phyloP scores from a whole-genome alignment of 2,797 vertebrate species.

The Dipus sagitta region DNA sequence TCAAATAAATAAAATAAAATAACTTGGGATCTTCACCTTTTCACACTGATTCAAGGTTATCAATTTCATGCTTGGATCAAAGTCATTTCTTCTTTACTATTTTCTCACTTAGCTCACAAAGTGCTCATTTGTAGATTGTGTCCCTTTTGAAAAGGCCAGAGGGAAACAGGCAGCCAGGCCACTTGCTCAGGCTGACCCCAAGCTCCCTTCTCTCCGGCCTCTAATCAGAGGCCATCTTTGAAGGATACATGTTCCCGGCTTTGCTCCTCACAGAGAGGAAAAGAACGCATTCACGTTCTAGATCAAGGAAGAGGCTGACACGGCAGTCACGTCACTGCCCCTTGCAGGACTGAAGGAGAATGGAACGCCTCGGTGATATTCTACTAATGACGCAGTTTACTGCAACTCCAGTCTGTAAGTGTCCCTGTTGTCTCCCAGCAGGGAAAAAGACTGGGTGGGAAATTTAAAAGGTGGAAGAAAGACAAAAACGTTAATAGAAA shows the following conservation, averaged over 20 bases:
- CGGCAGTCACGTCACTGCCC: not conserved
- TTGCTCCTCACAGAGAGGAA: not conserved
- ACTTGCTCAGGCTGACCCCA: constrained; percentile 55
- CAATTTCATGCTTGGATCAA: constrained; percentile 47
- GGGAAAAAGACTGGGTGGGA: not conserved
- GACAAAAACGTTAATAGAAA: not conserved
- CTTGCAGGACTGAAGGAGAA: not conserved
- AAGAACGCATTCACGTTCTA: constrained; percentile 14
- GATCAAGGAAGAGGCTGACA: not conserved
- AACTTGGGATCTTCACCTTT: constrained; percentile 22
- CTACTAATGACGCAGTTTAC: no score
- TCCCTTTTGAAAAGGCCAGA: constrained; percentile 61
- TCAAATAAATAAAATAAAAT: not conserved
- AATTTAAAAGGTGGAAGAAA: not conserved
- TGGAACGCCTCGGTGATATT: not conserved
- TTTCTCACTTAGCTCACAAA: constrained; percentile 43
- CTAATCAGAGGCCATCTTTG: constrained; percentile 61
- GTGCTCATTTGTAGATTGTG: not conserved
- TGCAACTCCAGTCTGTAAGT: not conserved
- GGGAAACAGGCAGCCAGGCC: not conserved
- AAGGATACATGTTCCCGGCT: constrained; percentile 40
- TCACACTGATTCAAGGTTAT: constrained; percentile 64
- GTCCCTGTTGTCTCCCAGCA: not conserved
- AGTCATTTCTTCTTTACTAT: constrained; percentile 22
- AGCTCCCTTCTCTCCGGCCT: not conserved